Conservation (phyloP, 1,140 invertebrate genomes). For the Rhizoglyphus robini region DNA sequence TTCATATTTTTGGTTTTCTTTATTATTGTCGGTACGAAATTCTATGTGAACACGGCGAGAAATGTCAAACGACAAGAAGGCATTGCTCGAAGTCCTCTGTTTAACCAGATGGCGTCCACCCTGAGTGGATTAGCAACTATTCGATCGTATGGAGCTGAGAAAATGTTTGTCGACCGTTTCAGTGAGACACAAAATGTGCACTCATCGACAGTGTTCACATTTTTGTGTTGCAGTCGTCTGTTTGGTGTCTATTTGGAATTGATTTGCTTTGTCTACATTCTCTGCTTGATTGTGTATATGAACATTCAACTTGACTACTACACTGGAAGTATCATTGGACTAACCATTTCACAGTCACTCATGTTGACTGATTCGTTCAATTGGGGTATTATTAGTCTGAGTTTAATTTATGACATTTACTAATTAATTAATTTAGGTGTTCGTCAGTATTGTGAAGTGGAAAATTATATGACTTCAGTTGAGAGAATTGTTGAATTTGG, state of each 20-base stretch:
- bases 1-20: constrained; percentile 50
- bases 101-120: no score
- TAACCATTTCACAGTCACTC: no score
- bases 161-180: constrained; percentile 50
- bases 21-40: constrained; percentile 54
- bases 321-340: not conserved
- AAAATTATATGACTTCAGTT: constrained; percentile 61
- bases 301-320: not conserved
- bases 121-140: constrained; percentile 40
- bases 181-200: constrained; percentile 47
- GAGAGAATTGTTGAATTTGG: constrained; percentile 52
- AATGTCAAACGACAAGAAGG: constrained; percentile 61
- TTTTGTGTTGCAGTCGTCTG: constrained; percentile 58
- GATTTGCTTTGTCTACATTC: constrained; percentile 54
- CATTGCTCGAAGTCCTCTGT: constrained; percentile 37
- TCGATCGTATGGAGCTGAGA: constrained; percentile 35
- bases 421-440: no score
- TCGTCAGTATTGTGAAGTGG: constrained; percentile 59
- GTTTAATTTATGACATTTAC: no score
- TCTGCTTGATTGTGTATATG: constrained; percentile 32
- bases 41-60: constrained; percentile 65
- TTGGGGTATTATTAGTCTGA: no score
- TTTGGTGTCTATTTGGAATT: constrained; percentile 68
- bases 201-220: constrained; percentile 55
- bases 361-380: constrained; percentile 61